Conservation (phyloP, 2,888 invertebrate genomes). For the Sesia apiformis region DNA sequence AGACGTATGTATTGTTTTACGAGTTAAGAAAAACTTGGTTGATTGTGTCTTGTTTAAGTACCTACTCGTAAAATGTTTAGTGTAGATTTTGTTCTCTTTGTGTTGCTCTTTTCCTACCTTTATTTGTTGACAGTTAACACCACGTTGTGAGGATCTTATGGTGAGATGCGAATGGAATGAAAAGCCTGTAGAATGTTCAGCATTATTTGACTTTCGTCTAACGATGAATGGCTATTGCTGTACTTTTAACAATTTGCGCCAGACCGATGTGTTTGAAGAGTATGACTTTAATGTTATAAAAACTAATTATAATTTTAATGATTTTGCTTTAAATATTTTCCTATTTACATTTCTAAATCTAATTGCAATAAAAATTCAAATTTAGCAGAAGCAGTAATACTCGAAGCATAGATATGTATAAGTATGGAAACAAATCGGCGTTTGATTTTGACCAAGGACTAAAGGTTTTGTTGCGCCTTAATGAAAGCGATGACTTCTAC, state of each 20-base stretch:
- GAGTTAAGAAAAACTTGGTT: neutral
- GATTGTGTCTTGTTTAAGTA: no score
- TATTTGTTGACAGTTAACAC: slow-evolving; percentile 46
- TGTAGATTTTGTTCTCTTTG: neutral
- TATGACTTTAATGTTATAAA: slow-evolving; percentile 17
- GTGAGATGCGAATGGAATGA: slow-evolving; percentile 68
- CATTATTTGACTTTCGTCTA: slow-evolving; percentile 70
- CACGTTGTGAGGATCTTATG: slow-evolving; percentile 62
- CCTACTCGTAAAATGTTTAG: no score
- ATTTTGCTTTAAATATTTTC: neutral
- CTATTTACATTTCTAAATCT: neutral
- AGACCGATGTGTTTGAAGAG: slow-evolving; percentile 51
- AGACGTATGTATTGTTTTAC: slow-evolving; percentile 28
- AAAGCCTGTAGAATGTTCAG: slow-evolving; percentile 43
- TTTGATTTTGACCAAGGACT: slow-evolving; percentile 60
- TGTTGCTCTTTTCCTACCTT: neutral
- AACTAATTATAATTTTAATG: neutral
- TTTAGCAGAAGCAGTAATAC: slow-evolving; percentile 23
- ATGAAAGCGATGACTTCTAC: slow-evolving; percentile 65
- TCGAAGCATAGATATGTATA: slow-evolving; percentile 47
- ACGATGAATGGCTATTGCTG: slow-evolving; percentile 76
- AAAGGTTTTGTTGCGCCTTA: slow-evolving; percentile 43
- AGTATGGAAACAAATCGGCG: slow-evolving; percentile 55
- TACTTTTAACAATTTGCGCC: slow-evolving; percentile 72
- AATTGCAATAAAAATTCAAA: slow-evolving; percentile 5